These are phyloP conservation scores for Phrynocephalus vlangalii DNA, from an alignment of 2,797 vertebrate genomes.

Conservation along the genomic window DNA sequence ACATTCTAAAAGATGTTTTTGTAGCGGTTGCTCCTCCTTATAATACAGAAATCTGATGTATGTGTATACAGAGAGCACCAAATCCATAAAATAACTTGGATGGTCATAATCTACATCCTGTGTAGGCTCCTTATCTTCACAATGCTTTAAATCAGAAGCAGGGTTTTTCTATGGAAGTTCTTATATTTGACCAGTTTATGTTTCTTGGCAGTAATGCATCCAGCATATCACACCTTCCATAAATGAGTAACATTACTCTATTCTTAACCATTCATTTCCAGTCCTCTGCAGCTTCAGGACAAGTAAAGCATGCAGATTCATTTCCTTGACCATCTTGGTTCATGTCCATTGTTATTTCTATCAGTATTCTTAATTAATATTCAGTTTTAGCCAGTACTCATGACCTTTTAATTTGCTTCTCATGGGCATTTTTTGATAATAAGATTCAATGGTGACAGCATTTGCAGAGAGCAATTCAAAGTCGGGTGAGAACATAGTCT, in stretches of 20 bases:
- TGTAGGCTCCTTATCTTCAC: background rate
- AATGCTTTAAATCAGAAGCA: background rate
- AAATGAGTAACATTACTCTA: background rate
- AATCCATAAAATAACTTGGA: background rate
- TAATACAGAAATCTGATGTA: background rate
- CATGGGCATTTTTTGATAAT: slow-evolving; percentile 25
- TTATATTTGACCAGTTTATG: background rate
- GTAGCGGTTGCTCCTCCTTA: background rate
- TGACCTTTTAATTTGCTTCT: slow-evolving; percentile 28
- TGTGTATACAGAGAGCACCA: background rate
- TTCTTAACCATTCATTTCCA: slow-evolving; percentile 16
- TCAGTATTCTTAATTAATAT: slow-evolving; percentile 10
- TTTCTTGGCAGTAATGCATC: background rate
- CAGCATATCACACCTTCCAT: background rate
- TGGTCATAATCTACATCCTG: background rate
- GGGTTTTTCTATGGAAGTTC: background rate
- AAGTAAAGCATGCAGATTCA: slow-evolving; percentile 6
- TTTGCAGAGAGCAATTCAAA: slow-evolving; percentile 18
- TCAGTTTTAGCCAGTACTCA: slow-evolving; percentile 9
- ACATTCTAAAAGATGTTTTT: background rate
- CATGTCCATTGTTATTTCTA: slow-evolving; percentile 27
- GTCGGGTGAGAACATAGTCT: background rate
- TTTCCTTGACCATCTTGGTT: slow-evolving; percentile 22
- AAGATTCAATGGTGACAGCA: slow-evolving; percentile 10
- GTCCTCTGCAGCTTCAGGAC: background rate